These are phyloP conservation scores for Stenodera caucasica DNA, from an alignment of 2,888 invertebrate species.

Conservation along the genomic window DNA sequence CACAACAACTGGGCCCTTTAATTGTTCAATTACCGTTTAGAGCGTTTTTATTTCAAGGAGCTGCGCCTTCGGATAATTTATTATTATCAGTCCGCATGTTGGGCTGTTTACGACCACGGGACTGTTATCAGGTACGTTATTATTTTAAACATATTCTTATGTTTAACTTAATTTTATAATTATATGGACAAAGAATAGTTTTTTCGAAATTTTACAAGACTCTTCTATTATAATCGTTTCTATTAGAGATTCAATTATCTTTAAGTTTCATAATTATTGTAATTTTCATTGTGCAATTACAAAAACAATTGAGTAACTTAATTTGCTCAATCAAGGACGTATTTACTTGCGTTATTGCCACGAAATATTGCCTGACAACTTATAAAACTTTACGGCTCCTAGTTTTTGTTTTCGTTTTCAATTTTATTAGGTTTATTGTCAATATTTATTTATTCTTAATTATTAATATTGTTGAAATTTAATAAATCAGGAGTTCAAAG, in stretches of 20 bases:
- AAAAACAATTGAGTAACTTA: not conserved
- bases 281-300: not conserved
- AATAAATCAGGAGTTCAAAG: too few species aligned
- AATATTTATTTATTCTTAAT: too few species aligned
- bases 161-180: not conserved
- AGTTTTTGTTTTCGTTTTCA: not conserved
- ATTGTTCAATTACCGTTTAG: slow-evolving; percentile 55
- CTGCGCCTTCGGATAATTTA: slow-evolving; percentile 62
- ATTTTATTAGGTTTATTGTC: too few species aligned
- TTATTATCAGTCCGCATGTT: slow-evolving; percentile 60
- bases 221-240: too few species aligned
- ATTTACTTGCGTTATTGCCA: not conserved
- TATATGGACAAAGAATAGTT: not conserved
- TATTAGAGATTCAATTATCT: too few species aligned
- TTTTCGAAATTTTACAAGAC: not conserved
- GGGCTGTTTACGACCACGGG: slow-evolving; percentile 60
- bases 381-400: not conserved
- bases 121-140: slow-evolving; percentile 55
- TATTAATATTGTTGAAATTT: too few species aligned
- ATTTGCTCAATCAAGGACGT: not conserved
- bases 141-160: slow-evolving; percentile 30
- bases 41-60: slow-evolving; percentile 64
- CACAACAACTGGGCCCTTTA: slow-evolving; percentile 52
- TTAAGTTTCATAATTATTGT: too few species aligned
- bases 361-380: not conserved